Base-by-base conservation (phyloP, 1,140 invertebrate species). In the Periplaneta americana region DNA sequence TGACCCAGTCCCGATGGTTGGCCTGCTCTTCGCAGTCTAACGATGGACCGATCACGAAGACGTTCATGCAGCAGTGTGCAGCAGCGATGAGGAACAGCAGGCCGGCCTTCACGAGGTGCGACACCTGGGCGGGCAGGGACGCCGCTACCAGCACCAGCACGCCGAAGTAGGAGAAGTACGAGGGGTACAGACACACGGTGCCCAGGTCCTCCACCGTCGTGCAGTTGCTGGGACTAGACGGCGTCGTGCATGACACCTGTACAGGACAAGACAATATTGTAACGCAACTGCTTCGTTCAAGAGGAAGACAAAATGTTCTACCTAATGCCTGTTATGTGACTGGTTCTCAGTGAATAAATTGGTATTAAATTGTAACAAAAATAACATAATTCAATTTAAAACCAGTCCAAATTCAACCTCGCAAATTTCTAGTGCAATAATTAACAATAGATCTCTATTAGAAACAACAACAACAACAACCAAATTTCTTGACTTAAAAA, bases 101-200 rank as follows among this genome's bases (percentile, higher is more conserved):
- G 8, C 90, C 85, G 17, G 92, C 90, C 86, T 95, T 96, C 83
- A 91, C 89, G 22, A 95, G 86, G 87, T 95, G 93, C 81, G 93
- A 92, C 31, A 95, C 88, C 83, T 95, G 94, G 0, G 93, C 92
- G 78, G 95, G 91, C 83, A 95, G 91, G 9, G 94, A 92, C 28
- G 94, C 91, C 0, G 92, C 93, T 48, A 95, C 88, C 35, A 96
- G 86, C 39, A 93, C 91, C 34, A 96, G 86, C n/a, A 95, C 91
- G 74, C 90, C 90, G 85, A 94, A 92, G 87, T 94, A 93, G 66
- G 92, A 92, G 85, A 95, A 93, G 86, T 95, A 96, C 31, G 93
- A 94, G 35, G 94, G 94, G 87, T 94, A 93, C 3, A 92, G 89
- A 85, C 92, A 94, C 17, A 85, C 85, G 13, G 86, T 66, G 3